Conservation (phyloP, 2,113 vertebrate species). For the Gobio gobio region DNA sequence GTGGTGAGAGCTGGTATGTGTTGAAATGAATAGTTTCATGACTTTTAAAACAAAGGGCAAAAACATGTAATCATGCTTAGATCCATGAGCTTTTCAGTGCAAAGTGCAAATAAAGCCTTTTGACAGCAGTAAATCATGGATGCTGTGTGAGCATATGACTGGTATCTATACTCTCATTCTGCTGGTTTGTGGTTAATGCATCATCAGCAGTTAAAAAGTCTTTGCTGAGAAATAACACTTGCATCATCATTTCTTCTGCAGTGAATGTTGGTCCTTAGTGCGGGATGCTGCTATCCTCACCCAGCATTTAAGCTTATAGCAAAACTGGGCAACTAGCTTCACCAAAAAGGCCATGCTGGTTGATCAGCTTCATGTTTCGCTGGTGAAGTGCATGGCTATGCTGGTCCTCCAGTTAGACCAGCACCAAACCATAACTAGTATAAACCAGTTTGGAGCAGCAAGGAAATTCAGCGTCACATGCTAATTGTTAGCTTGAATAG, state of each 20-base stretch:
- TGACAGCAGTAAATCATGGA: slow-evolving; percentile 3
- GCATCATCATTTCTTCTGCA: neutral
- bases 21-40: neutral
- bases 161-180: neutral
- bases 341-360: neutral
- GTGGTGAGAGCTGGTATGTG: neutral
- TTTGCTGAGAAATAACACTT: neutral
- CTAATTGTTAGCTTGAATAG: neutral
- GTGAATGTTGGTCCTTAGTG: neutral
- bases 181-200: neutral
- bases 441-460: neutral
- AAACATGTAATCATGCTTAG: neutral
- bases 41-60: neutral
- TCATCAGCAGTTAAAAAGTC: neutral
- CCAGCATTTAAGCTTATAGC: neutral
- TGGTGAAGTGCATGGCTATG: neutral
- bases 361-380: neutral
- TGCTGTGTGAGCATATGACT: neutral
- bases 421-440: neutral
- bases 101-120: neutral
- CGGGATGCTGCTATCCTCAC: neutral
- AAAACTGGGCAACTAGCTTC: neutral
- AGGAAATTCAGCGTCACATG: neutral
- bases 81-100: neutral
- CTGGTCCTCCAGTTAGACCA: neutral